A percentile compares a stretch with the other conserved stretches of the same genome.
phyloP scores from a whole-genome alignment of 2,113 vertebrate genomes.

The Castor canadensis region DNA sequence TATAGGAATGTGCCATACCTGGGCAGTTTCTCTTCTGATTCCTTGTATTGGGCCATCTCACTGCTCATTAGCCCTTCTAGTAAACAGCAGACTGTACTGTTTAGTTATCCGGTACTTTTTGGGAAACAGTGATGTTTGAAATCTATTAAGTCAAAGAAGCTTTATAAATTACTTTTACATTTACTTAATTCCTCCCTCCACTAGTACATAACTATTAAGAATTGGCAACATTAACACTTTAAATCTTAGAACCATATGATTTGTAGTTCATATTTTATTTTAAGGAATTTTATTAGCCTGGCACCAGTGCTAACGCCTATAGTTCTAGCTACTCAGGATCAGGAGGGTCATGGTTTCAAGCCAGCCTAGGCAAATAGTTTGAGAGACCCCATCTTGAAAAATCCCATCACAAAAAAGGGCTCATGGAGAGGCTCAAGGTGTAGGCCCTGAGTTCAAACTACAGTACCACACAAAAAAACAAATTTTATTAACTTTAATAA shows the following conservation, averaged over 20 bases:
- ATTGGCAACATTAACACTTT: slow-evolving; percentile 45
- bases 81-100: slow-evolving; percentile 71
- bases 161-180: slow-evolving; percentile 61
- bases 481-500: too few relatives aligned
- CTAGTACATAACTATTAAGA: slow-evolving; percentile 43
- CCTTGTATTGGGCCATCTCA: too few relatives aligned
- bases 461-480: too few relatives aligned
- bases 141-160: slow-evolving; percentile 46
- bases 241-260: slow-evolving; percentile 32
- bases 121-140: slow-evolving; percentile 43
- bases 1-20: too few relatives aligned
- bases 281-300: slow-evolving; percentile 59
- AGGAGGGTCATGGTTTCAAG: too few relatives aligned
- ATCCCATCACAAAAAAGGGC: too few relatives aligned
- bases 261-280: slow-evolving; percentile 52
- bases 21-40: neutral
- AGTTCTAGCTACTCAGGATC: too few relatives aligned
- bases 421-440: too few relatives aligned
- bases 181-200: slow-evolving; percentile 27
- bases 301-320: too few relatives aligned
- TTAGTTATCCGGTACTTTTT: slow-evolving; percentile 38
- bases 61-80: slow-evolving; percentile 68
- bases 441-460: too few relatives aligned
- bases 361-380: too few relatives aligned
- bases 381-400: too few relatives aligned